phyloP scores from a whole-genome alignment of 2,113 vertebrate species.

The Otocyon megalotis region DNA sequence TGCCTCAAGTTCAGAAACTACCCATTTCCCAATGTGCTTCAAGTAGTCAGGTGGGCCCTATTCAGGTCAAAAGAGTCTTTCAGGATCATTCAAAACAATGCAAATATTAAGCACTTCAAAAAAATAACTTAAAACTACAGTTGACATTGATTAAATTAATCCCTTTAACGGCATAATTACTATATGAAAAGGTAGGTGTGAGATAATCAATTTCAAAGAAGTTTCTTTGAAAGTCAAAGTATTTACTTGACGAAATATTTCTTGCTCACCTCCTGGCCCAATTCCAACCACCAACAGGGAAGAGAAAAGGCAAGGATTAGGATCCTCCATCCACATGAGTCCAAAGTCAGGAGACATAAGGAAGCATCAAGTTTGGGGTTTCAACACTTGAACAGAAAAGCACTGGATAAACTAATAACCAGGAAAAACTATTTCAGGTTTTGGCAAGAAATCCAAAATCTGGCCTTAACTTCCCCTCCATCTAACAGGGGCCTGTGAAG shows the following conservation, averaged over 20 bases:
- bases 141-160: background rate
- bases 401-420: background rate
- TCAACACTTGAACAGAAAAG: background rate
- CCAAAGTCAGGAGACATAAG: background rate
- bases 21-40: background rate
- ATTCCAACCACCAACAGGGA: background rate
- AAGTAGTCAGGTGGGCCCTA: background rate
- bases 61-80: background rate
- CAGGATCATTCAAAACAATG: background rate
- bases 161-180: background rate
- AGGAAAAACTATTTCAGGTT: background rate
- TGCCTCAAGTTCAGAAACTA: background rate
- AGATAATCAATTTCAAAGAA: background rate
- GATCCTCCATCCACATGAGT: background rate
- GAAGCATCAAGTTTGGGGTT: background rate
- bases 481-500: background rate
- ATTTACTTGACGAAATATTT: background rate
- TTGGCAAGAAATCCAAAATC: background rate
- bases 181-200: background rate
- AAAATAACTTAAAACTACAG: background rate
- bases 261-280: background rate
- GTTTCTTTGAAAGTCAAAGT: background rate
- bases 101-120: background rate
- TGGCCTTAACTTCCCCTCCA: background rate
- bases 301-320: background rate